Conservation (phyloP, 2,113 vertebrate genomes). For the Spermophilus dauricus region DNA sequence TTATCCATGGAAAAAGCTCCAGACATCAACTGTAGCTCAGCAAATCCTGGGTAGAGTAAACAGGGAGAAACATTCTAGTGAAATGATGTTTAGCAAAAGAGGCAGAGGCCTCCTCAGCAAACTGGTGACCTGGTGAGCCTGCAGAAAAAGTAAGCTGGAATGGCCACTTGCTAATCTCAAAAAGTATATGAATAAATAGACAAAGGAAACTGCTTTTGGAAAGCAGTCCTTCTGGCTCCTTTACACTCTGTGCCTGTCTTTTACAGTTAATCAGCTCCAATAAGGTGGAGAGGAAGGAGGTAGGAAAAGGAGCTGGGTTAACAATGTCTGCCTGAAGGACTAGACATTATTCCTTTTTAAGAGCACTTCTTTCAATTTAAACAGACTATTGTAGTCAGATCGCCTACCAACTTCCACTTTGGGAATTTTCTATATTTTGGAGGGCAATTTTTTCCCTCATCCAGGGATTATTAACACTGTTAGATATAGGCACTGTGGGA, state of each 20-base stretch:
- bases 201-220: not conserved
- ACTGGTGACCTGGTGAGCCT: not conserved
- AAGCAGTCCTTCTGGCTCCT: constrained; percentile 46
- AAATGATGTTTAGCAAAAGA: constrained; percentile 3
- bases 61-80: not conserved
- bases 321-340: constrained; percentile 33
- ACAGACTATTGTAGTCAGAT: not conserved
- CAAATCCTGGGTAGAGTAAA: not conserved
- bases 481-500: constrained; percentile 5
- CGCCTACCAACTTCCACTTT: not conserved
- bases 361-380: constrained; percentile 62
- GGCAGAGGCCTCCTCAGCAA: not conserved
- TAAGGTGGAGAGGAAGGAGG: not conserved
- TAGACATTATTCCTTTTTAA: constrained; percentile 16
- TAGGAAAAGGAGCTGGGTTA: not conserved
- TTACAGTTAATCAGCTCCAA: constrained; percentile 58
- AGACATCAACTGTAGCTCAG: not conserved
- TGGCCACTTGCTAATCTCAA: not conserved
- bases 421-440: constrained; percentile 55
- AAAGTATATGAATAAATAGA: not conserved
- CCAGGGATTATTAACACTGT: not conserved
- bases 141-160: not conserved
- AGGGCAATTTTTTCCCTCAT: constrained; percentile 55
- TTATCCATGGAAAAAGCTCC: not conserved
- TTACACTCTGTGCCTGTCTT: not conserved